Evolutionary conservation across 2,888 invertebrate species (phyloP), one percentile per base, ranked within the genome.

Genomic region (Nebria brevicollis): DNA sequence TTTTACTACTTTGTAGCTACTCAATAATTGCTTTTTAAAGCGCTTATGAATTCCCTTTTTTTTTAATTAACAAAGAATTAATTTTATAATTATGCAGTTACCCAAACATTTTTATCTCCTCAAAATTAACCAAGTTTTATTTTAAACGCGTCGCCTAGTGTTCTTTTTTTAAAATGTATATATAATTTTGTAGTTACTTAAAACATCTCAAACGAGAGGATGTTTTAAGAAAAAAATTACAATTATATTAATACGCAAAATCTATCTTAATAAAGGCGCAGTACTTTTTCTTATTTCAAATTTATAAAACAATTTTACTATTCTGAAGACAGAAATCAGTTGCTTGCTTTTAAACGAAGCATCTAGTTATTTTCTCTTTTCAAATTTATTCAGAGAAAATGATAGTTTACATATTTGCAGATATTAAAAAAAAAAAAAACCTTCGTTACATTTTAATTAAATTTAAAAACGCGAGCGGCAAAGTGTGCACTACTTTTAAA

Each of bases 401-500:
- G 34, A 34, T 5, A 34, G 34, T 34, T 34, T 34, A 34, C 34
- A 34, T 34, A 34, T 34, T 34, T 34, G 34, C 5, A 34, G 34
- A 34, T 54, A 54, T 54, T 54, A 54, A 6, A 7, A 43, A 54
- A 13, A 54, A 54, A 54, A 54, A 13, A 54, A 54, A 54, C 8
- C 54, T 54, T 7, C 54, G 54, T 13, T 7, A 11, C 54, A 54
- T 54, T 54, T 54, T 54, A 54, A 54, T 54, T 54, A 54, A 54
- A 54, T 54, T 54, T 54, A 54, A 54, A 54, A 54, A 54, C 54
- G 54, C 54, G 54, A 54, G 70, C 72, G 54, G 77, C 77, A 77
- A 70, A 77, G 72, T 77, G 70, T 70, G 42, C 43, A 42, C 73
- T 41, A 70, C 77, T 77, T 77, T 77, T 77, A 66, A 70, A 66